Evolutionary conservation across 2,797 vertebrate species (phyloP), one percentile per base, ranked within the genome.

Genomic region (Rhynchotus rufescens): DNA sequence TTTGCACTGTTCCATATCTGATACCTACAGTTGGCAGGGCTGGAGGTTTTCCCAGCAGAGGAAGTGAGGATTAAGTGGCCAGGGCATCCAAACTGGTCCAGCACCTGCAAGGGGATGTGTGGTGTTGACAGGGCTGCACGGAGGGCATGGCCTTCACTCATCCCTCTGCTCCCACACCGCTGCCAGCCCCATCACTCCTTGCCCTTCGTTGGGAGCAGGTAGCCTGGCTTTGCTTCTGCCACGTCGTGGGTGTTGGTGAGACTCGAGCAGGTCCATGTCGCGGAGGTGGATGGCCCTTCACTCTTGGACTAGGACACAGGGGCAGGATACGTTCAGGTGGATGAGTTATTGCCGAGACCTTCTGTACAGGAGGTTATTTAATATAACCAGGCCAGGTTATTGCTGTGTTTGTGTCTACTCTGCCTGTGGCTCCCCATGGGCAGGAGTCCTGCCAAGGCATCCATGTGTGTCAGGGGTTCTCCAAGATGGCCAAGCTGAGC

Each of bases 1-100:
- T 89, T 77, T 80, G 40, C 34, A 82, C 0, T 22, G 1, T 30
- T 38, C 21, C 1, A 0, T 9, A 3, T 21, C 34, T 62, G 65
- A 4, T 8, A 14, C 23, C 36, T 14, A 19, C 25, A 64, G 45
- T 30, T 3, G 3, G 28, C 1, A 12, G 25, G 20, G 25, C 32
- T 0, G 0, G 17, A 36, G 23, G n/a, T 4, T 84, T 8, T 60
- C 52, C 22, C 44, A 14, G 51, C 57, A 84, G 54, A 86, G 73
- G 52, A 42, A 2, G 0, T 4, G 26, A 74, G 38, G 32, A 32
- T 9, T 23, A 15, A 12, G 8, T 32, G 64, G 21, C 75, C 3
- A 3, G 15, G 15, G 32, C 32, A 32, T 51, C 22, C 45, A 47
- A 17, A 13, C 66, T 68, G 23, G 12, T 47, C 26, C 28, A 16